These are phyloP conservation scores for Sinocyclocheilus anophthalmus DNA, from an alignment of 2,113 vertebrate species.

Conservation along the genomic window DNA sequence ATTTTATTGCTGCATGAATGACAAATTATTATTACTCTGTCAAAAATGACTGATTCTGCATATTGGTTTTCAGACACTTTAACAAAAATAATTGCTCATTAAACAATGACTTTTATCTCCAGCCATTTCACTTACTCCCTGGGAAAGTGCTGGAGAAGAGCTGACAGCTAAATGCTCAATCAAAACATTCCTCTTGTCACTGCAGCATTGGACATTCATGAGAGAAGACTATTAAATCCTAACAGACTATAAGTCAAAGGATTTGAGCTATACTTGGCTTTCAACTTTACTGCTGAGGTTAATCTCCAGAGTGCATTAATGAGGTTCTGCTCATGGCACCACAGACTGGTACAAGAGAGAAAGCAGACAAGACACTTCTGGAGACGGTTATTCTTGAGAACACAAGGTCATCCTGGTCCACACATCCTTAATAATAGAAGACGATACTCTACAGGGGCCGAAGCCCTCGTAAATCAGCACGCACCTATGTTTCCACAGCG, in stretches of 20 bases:
- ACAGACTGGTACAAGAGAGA: conserved; percentile 4
- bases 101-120: neutral
- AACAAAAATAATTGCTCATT: neutral
- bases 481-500: conserved; percentile 17
- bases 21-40: neutral
- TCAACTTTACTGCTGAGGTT: conserved; percentile 40
- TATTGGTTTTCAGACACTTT: neutral
- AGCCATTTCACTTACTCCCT: neutral
- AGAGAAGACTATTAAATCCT: conserved; percentile 22
- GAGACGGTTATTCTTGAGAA: neutral
- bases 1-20: neutral
- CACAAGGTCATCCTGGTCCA: neutral
- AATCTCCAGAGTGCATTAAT: conserved; percentile 37
- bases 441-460: neutral
- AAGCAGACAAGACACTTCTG: conserved; percentile 12
- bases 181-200: conserved; percentile 32
- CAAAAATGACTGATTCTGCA: neutral
- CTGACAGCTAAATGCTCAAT: conserved; percentile 10
- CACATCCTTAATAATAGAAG: neutral
- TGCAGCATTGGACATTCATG: conserved; percentile 7
- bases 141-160: neutral
- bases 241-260: conserved; percentile 26
- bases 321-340: conserved; percentile 28
- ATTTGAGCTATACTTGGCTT: conserved; percentile 43
- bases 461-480: neutral